Percentiles rank a stretch among this genome's conserved stretches.
Conservation (phyloP, 2,113 vertebrate genomes). For the Isichthys henryi region DNA sequence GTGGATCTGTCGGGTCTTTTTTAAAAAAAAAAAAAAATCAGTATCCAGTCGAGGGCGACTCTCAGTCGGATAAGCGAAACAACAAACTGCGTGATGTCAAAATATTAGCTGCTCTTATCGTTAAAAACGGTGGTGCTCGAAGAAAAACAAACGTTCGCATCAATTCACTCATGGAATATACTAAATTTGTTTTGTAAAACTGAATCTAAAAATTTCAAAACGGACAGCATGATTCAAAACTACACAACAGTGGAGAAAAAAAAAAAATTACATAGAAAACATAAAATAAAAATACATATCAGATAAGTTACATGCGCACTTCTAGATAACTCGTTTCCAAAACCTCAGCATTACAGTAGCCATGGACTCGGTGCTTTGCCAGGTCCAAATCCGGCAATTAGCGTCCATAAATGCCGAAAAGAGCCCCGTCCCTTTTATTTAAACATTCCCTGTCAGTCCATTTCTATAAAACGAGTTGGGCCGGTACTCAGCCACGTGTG, state of each 20-base stretch:
- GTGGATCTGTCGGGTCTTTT: background rate
- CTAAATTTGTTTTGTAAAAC: background rate
- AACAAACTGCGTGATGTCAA: background rate
- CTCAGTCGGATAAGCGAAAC: background rate
- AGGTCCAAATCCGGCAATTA: background rate
- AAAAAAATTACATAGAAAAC: background rate
- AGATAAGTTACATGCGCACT: background rate
- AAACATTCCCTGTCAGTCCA: background rate
- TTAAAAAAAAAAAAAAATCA: too few species aligned
- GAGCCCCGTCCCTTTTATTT: background rate
- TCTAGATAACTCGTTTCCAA: background rate
- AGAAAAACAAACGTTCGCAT: background rate
- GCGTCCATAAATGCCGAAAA: background rate
- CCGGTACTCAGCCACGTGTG: background rate
- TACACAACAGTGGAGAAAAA: background rate
- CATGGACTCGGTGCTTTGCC: background rate
- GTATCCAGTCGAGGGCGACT: background rate
- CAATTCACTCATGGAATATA: background rate
- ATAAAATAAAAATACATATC: background rate
- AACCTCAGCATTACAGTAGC: background rate
- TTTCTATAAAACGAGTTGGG: background rate
- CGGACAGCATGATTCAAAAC: background rate
- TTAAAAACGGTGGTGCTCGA: background rate
- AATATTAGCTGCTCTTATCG: background rate
- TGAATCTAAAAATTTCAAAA: background rate